Base-by-base conservation (phyloP, 1,140 invertebrate species). In the Episyrphus balteatus region DNA sequence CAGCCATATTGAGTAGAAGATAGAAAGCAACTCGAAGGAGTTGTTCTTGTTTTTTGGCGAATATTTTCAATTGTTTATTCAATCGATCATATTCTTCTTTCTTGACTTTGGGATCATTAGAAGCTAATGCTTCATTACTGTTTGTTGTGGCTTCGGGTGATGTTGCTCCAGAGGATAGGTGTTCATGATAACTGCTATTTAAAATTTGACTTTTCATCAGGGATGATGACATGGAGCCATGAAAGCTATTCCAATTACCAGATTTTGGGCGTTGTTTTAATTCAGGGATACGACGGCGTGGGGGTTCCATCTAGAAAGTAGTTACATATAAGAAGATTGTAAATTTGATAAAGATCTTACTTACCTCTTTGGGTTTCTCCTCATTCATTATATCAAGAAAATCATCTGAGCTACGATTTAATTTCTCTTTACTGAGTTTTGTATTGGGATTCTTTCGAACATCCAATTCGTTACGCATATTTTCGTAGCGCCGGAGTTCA, bases 11-110 rank as follows among this genome's bases (percentile, higher is more conserved):
- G 17, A 97, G 70, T 39, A 99, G 71, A 51, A 99, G 74, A 70
- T 96, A 93, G 70, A 92, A 93, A 12, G 83, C 81, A 44, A 87
- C 85, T 73, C 88, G 74, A 21, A 96, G 66, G 32, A 97, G 71
- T 62, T 94, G 88, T 68, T 98, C 92, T 62, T 98, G 92, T 69
- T 94, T 92, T 59, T 84, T 86, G 17, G 87, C 84, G 48, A 91
- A 76, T 48, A 78, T 78, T 57, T 84, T 82, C 41, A 86, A 80
- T 59, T 87, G 89, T 60, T 82, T 79, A 44, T 81, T 78, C 59
- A 81, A 77, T 62, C 86, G 88, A 56, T 92, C 88, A 56, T 80
- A 79, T 60, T 92, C 88, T 59, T 88, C 85, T 60, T 82, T 83
- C 57, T 83, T 78, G 42, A 76, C 76, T 42, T 75, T 78, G 9